These are phyloP conservation scores for Scrobipalpa atriplicella DNA, from an alignment of 2,888 invertebrate species.

Conservation along the genomic window DNA sequence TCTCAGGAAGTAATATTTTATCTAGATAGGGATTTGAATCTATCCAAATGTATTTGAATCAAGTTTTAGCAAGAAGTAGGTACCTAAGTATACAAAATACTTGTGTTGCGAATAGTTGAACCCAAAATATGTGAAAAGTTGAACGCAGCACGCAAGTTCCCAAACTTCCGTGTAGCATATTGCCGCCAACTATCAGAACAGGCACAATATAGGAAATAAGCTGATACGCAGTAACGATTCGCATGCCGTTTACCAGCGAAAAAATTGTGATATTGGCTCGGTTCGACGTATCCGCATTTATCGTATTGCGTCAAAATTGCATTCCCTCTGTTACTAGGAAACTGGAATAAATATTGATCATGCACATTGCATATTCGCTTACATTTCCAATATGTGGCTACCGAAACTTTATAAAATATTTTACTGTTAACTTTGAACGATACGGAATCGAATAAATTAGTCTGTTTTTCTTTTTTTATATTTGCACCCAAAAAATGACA, in stretches of 20 bases:
- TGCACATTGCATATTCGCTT: neutral
- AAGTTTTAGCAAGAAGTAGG: no score
- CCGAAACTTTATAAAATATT: neutral
- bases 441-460: neutral
- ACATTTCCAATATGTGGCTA: constrained; percentile 8
- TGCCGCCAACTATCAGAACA: constrained; percentile 3
- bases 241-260: constrained; percentile 51
- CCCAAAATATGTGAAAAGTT: neutral
- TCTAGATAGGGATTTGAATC: no score
- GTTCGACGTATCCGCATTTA: constrained; percentile 38
- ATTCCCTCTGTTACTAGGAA: neutral
- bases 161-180: neutral
- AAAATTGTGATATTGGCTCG: constrained; percentile 49
- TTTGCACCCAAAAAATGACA: neutral
- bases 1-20: no score
- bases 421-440: neutral
- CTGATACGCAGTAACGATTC: constrained; percentile 51
- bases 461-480: neutral
- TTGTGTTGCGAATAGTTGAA: no score
- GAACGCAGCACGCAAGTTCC: neutral
- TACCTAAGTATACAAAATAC: no score
- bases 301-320: constrained; percentile 21
- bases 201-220: constrained; percentile 5
- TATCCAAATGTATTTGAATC: no score
- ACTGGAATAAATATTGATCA: neutral